Percentiles rank a stretch among this genome's conserved stretches.
Conservation (phyloP, 2,888 invertebrate genomes). For the Toxonevra muliebris region DNA sequence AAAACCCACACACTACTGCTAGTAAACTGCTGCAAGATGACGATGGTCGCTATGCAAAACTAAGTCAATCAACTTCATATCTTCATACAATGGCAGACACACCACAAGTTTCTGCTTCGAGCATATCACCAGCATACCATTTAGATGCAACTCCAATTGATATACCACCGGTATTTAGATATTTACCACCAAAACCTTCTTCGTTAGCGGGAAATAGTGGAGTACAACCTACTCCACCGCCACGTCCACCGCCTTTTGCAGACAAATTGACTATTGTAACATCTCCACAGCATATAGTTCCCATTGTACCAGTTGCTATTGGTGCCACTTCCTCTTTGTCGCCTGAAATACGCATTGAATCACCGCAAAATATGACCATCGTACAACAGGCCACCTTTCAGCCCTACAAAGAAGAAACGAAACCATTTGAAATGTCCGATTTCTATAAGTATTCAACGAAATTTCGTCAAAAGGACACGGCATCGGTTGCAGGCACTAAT, state of each 20-base stretch:
- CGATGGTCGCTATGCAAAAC: conserved; percentile 50
- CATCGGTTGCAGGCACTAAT: background rate
- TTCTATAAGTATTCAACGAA: conserved; percentile 98
- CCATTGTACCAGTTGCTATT: conserved; percentile 38
- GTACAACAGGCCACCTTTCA: conserved; percentile 90
- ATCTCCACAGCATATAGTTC: background rate
- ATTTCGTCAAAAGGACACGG: conserved; percentile 74
- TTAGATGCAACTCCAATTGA: conserved; percentile 39
- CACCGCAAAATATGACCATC: conserved; percentile 84
- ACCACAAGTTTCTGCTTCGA: conserved; percentile 32
- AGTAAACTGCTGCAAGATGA: conserved; percentile 49
- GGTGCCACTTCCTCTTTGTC: conserved; percentile 40
- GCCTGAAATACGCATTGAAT: conserved; percentile 72
- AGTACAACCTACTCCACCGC: conserved; percentile 47
- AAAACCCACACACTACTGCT: conserved; percentile 39
- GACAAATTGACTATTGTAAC: background rate
- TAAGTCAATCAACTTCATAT: conserved; percentile 62
- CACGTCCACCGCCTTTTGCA: conserved; percentile 40
- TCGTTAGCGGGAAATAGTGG: conserved; percentile 1
- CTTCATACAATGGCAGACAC: conserved; percentile 50
- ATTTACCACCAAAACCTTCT: conserved; percentile 51
- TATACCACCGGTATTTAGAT: conserved; percentile 37
- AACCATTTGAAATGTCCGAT: conserved; percentile 98
- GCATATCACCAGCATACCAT: conserved; percentile 49
- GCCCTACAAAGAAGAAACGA: conserved; percentile 91